Evolutionary conservation across 2,888 invertebrate genomes (phyloP), one percentile per base, ranked within the genome.

Genomic region (Hermaeophaga mercurialis): DNA sequence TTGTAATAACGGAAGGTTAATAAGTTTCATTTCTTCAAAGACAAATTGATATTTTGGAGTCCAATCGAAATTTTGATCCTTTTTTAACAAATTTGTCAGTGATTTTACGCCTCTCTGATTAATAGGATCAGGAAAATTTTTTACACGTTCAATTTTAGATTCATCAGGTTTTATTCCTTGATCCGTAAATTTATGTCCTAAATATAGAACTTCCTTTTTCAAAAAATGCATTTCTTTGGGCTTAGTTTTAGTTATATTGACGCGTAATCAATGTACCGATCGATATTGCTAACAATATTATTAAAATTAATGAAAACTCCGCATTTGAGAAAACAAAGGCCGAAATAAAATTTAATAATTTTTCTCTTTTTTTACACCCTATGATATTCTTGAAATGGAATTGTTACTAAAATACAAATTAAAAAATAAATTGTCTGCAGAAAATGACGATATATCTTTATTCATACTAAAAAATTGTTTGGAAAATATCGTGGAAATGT

Each of bases 91-190:
- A 28, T 47, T 59, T 34, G 63, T 58, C 2, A 63, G 38, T 24
- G 66, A 58, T 60, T 63, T 56, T 7, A 67, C 62, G 12, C 64
- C 59, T 57, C 62, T 65, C n/a, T 34, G 26, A 38, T 45, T 52
- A 18, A 43, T 55, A 3, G 56, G 55, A 33, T 34, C n/a, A 9
- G 61, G 61, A 38, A 43, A 65, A 14, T 63, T 54, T 26, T 31
- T 11, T 6, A 66, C 39, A 6, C 53, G 44, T 44, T 60, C 22
- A 3, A 58, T 55, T 54, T 61, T 62, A 0, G 47, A 24, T 12
- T 57, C 59, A 43, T 64, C 49, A n/a, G 65, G 63, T 61, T 59
- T 49, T 3, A 66, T 56, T 3, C 64, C 61, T n/a, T 54, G 46
- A 43, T 61, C 52, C 1, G 58, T 66, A n/a, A 61, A 58, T 5